A percentile compares a stretch with the other conserved stretches of the same genome.
phyloP scores from a whole-genome alignment of 1,140 invertebrate species.

The Liolophura sinensis region DNA sequence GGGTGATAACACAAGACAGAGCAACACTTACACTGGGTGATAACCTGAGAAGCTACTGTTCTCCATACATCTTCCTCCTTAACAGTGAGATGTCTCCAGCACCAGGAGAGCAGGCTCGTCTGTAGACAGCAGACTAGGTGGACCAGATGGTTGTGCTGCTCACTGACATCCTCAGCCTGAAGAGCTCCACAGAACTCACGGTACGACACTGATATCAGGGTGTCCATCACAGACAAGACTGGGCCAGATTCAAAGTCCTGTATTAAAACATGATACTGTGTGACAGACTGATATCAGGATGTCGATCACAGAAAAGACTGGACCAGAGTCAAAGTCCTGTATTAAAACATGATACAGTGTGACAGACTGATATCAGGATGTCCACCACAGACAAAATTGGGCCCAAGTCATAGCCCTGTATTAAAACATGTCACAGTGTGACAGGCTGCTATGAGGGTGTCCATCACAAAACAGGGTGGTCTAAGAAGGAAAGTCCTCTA shows the following conservation, averaged over 20 bases:
- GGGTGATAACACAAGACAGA: too few relatives aligned
- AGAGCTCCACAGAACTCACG: conserved; percentile 36
- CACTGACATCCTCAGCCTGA: conserved; percentile 18
- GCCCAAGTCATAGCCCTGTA: too few relatives aligned
- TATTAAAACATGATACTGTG: conserved; percentile 13
- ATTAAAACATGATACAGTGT: conserved; percentile 12
- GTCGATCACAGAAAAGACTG: too few relatives aligned
- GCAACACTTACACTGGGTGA: too few relatives aligned
- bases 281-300: too few relatives aligned
- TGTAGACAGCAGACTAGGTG: conserved; percentile 51
- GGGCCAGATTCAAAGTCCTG: conserved; percentile 42
- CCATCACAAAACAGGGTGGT: too few relatives aligned
- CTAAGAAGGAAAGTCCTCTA: too few relatives aligned
- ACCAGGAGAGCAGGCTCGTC: conserved; percentile 49
- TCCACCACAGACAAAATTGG: too few relatives aligned
- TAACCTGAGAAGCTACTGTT: background rate
- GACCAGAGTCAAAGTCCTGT: too few relatives aligned
- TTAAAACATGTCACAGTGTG: too few relatives aligned
- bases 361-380: too few relatives aligned
- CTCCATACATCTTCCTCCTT: conserved; percentile 10
- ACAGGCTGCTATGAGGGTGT: too few relatives aligned
- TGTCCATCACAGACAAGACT: conserved; percentile 50
- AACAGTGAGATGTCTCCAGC: conserved; percentile 40
- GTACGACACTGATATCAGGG: conserved; percentile 48
- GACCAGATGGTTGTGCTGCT: conserved; percentile 48